Percentiles rank a stretch among this genome's conserved stretches.
phyloP scores from a whole-genome alignment of 2,888 invertebrate species.

The Cryptops parisi region DNA sequence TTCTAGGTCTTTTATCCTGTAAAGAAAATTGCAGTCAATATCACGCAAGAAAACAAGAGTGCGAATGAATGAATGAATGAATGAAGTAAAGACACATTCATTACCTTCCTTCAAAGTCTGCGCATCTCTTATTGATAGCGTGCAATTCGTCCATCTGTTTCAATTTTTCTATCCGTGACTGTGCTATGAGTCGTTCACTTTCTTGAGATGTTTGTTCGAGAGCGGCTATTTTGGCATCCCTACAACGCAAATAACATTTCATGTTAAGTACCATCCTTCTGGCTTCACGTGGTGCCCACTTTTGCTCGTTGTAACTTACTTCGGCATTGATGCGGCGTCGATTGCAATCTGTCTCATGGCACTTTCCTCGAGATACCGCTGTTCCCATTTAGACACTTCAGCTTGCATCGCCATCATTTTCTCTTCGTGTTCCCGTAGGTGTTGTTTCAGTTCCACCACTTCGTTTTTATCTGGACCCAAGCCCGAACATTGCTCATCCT shows the following conservation, averaged over 20 bases:
- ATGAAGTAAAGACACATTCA: slow-evolving; percentile 17
- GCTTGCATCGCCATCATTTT: slow-evolving; percentile 59
- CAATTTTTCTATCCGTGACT: slow-evolving; percentile 70
- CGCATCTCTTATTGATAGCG: slow-evolving; percentile 66
- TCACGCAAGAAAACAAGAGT: not conserved
- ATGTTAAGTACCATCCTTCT: not conserved
- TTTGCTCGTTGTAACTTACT: slow-evolving; percentile 35
- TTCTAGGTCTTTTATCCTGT: slow-evolving; percentile 60
- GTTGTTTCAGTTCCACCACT: slow-evolving; percentile 42
- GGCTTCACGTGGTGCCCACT: not conserved
- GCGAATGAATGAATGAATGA: not conserved
- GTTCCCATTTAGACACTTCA: slow-evolving; percentile 73
- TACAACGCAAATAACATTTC: slow-evolving; percentile 26
- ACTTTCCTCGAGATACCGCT: slow-evolving; percentile 65
- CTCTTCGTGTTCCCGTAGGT: slow-evolving; percentile 51
- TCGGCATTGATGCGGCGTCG: slow-evolving; percentile 60
- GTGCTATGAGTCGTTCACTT: slow-evolving; percentile 68
- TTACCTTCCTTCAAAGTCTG: slow-evolving; percentile 69
- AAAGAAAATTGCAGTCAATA: not conserved
- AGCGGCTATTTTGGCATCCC: slow-evolving; percentile 71
- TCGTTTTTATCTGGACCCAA: too few relatives aligned
- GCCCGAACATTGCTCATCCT: too few relatives aligned
- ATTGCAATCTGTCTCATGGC: slow-evolving; percentile 64
- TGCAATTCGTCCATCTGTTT: slow-evolving; percentile 80
- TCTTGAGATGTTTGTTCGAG: slow-evolving; percentile 68